Evolutionary conservation across 1,140 invertebrate species (phyloP).

Genomic region (Periplaneta americana): DNA sequence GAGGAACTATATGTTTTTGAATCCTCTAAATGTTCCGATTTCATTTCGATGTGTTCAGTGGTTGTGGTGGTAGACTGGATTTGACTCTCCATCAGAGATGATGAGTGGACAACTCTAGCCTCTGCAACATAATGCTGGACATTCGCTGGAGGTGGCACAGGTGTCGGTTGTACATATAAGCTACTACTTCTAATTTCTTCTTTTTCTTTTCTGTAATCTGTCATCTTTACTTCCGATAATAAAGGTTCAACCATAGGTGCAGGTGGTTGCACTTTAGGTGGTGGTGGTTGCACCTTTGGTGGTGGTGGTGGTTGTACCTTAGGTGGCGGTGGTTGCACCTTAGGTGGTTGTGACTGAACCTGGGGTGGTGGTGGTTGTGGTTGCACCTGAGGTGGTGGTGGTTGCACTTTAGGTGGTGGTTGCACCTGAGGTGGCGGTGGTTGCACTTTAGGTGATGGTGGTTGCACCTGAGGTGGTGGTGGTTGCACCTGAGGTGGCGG

Average conservation of each 20-base stretch:
- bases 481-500: background rate
- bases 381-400: no score
- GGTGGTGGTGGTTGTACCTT: background rate
- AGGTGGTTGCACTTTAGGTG: background rate
- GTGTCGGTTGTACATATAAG: background rate
- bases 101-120: conserved; percentile 16
- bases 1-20: background rate
- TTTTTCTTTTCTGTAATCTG: background rate
- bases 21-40: conserved; percentile 8
- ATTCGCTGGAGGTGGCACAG: background rate
- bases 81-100: conserved; percentile 2
- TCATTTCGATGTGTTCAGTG: conserved; percentile 8
- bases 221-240: background rate
- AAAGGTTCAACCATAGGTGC: background rate
- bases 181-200: background rate
- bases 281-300: background rate
- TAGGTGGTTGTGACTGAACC: background rate
- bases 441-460: no score
- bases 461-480: background rate
- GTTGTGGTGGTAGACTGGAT: conserved; percentile 3
- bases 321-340: background rate
- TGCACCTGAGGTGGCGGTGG: no score
- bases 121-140: conserved; percentile 33
- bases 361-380: background rate
- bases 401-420: no score